Evolutionary conservation across 2,113 vertebrate genomes (phyloP).

Genomic region (Xenotilapia flavipinnis): DNA sequence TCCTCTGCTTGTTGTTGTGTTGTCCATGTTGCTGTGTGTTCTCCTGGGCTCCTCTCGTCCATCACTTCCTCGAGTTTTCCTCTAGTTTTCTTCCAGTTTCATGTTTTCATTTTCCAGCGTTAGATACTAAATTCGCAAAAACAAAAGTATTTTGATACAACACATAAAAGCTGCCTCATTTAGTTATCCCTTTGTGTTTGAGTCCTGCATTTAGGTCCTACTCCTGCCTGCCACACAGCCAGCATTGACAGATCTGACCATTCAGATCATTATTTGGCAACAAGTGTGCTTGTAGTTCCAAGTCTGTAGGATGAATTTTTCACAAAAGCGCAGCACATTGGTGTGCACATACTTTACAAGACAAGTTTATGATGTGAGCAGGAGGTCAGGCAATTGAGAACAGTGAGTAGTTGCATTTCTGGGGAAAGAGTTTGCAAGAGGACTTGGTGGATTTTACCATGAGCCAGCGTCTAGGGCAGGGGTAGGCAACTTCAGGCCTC

Average conservation of each 20-base stretch:
- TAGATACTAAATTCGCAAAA: neutral
- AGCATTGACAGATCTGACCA: neutral
- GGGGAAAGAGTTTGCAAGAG: neutral
- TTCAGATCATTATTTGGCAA: neutral
- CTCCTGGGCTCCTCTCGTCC: neutral
- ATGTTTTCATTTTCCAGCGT: neutral
- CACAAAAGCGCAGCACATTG: neutral
- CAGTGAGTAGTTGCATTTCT: neutral
- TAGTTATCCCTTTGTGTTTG: neutral
- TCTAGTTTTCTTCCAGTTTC: neutral
- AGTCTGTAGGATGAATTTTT: neutral
- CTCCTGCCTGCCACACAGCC: neutral
- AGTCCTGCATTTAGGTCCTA: neutral
- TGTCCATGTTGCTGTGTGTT: neutral
- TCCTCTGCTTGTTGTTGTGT: neutral
- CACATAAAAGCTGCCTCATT: neutral
- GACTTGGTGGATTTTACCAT: neutral
- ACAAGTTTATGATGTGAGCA: neutral
- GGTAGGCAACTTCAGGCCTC: neutral
- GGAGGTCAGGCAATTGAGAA: neutral
- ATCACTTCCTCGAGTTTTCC: neutral
- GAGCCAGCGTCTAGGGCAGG: neutral
- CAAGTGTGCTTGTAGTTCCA: neutral
- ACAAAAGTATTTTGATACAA: neutral
- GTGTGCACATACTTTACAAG: neutral